Base-by-base conservation (phyloP, 2,888 invertebrate species). In the Dynastes maya region DNA sequence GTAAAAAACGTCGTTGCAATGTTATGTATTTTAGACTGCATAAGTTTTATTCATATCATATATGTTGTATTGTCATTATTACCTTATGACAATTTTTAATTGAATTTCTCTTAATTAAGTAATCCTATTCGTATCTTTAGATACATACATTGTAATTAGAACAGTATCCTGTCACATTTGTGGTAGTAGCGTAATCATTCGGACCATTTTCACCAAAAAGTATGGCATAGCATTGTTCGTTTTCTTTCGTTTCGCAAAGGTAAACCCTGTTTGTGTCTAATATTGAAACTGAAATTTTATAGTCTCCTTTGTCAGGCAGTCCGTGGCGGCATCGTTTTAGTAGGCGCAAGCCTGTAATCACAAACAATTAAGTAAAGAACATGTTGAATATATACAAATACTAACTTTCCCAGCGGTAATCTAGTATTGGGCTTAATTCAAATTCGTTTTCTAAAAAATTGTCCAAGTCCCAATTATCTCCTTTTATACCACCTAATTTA, bases 401-500 rank as follows among this genome's bases (percentile, higher is more conserved):
- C 67, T 68, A 32, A 68, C 67, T 45, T 68, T 68, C 67, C 67
- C 67, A 68, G 16, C 67, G 49, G 13, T 68, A 68, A 29, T 68
- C 67, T 49, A 68, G 37, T 22, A 68, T 27, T 11, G 22, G 49
- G 4, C 22, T 45, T 16, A 22, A 1, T 40, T 8, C 16, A n/a
- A 65, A 40, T n/a, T 5, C 22, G 16, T 8, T 9, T 29, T 61
- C 2, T 9, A 11, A 29, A 27, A 4, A 27, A 29, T 61, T 61
- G 27, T 4, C 11, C 22, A 29, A 11, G 2, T 61, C 6, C 61
- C 61, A 61, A 0, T 61, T 61, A 1, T 5, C 1, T 2, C 11
- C 22, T 27, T 11, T 0, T 3, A 29, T 6, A 8, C 27, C 61
- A 53, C n/a, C 5, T 53, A 16, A 16, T 53, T 16, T 3, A n/a